phyloP scores from a whole-genome alignment of 2,113 vertebrate genomes.

The Trogon surrucura region DNA sequence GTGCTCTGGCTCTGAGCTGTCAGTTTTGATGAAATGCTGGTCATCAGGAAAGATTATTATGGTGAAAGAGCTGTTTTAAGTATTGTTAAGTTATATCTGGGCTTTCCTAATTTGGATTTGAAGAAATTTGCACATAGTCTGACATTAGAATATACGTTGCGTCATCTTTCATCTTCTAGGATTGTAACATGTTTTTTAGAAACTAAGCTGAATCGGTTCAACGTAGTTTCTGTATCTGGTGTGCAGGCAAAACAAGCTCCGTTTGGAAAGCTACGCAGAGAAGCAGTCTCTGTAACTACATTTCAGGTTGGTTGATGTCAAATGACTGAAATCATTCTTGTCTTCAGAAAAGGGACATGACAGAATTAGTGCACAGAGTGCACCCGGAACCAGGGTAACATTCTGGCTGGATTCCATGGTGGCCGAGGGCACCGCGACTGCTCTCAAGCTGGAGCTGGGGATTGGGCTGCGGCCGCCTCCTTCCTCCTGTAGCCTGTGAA shows the following conservation, averaged over 20 bases:
- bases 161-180: not conserved
- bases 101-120: not conserved
- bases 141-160: not conserved
- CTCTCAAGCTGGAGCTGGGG: not conserved
- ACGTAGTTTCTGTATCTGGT: not conserved
- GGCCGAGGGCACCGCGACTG: not conserved
- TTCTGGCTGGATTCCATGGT: not conserved
- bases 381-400: not conserved
- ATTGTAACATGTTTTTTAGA: not conserved
- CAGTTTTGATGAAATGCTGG: not conserved
- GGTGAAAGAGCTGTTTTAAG: not conserved
- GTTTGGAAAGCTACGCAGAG: not conserved
- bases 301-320: not conserved
- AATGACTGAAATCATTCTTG: not conserved
- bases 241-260: not conserved
- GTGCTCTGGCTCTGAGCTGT: not conserved
- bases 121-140: not conserved
- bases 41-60: not conserved
- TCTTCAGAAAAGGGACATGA: not conserved
- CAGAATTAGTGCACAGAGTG: too few species aligned
- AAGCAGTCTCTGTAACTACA: not conserved
- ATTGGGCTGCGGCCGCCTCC: rapidly evolving
- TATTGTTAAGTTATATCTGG: not conserved
- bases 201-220: not conserved
- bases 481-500: not conserved